phyloP scores from a whole-genome alignment of 1,140 invertebrate species.

The Lordiphosa stackelbergi region DNA sequence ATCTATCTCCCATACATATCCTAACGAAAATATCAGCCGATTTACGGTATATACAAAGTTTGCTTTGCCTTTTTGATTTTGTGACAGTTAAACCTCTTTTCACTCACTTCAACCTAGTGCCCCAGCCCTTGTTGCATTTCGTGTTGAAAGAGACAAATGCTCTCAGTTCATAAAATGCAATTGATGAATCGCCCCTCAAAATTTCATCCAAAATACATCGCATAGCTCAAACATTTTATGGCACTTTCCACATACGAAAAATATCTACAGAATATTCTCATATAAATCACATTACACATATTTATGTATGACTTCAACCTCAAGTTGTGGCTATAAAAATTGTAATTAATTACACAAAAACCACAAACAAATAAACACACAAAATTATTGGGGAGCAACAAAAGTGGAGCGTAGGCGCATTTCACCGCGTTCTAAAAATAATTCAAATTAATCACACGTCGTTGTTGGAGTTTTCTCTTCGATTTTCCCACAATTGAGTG shows the following conservation, averaged over 20 bases:
- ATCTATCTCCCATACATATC: too few relatives aligned
- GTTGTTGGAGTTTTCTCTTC: constrained; percentile 14
- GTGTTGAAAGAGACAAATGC: constrained; percentile 18
- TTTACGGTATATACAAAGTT: too few relatives aligned
- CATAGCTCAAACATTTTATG: constrained; percentile 64
- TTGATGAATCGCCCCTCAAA: constrained; percentile 63
- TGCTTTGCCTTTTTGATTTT: background rate
- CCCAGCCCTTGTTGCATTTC: constrained; percentile 4
- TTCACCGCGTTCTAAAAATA: constrained; percentile 61
- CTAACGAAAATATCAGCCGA: too few relatives aligned
- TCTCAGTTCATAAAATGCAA: constrained; percentile 65
- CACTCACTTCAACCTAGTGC: background rate
- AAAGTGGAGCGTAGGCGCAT: constrained; percentile 35
- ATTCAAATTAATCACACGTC: constrained; percentile 63
- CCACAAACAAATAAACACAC: constrained; percentile 44
- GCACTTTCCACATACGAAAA: constrained; percentile 44
- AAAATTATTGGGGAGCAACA: constrained; percentile 30
- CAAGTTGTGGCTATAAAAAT: constrained; percentile 66
- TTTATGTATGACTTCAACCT: constrained; percentile 27
- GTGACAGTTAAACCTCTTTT: constrained; percentile 8
- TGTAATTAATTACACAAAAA: constrained; percentile 71
- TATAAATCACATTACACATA: constrained; percentile 56
- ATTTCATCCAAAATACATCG: constrained; percentile 56
- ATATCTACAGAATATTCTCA: constrained; percentile 38
- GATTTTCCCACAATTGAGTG: constrained; percentile 52